Evolutionary conservation across 2,797 vertebrate genomes (phyloP).

Genomic region (Poeciliopsis gracilis): DNA sequence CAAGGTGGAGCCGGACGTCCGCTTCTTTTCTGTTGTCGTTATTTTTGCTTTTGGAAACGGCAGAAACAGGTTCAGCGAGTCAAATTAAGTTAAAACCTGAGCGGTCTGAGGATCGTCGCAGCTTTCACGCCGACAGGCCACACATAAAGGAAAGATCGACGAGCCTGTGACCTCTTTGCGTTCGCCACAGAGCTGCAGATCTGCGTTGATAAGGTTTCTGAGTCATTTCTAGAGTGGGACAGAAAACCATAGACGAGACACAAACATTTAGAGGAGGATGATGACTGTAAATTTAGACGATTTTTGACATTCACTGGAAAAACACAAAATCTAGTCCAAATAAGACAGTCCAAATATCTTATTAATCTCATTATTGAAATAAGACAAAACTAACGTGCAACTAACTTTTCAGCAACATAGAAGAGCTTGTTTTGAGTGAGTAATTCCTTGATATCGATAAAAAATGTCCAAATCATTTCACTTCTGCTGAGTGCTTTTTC

Average conservation of each 20-base stretch:
- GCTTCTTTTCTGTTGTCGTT: too few species aligned
- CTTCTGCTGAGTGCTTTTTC: too few species aligned
- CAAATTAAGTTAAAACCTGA: not conserved
- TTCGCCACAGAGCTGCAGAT: slow-evolving; percentile 24
- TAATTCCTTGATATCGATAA: too few species aligned
- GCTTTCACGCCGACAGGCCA: not conserved
- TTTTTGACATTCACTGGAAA: not conserved
- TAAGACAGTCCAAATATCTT: too few species aligned
- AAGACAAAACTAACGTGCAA: too few species aligned
- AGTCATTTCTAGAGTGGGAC: slow-evolving; percentile 14
- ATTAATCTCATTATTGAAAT: too few species aligned
- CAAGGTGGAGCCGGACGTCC: slow-evolving; percentile 83
- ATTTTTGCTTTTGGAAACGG: too few species aligned
- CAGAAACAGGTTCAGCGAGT: too few species aligned
- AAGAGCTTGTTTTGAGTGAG: too few species aligned
- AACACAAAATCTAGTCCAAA: too few species aligned
- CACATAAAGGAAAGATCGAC: not conserved
- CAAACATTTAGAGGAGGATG: not conserved
- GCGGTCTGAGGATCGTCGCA: not conserved
- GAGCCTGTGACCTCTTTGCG: not conserved
- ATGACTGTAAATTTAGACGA: not conserved
- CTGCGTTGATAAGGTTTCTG: slow-evolving; percentile 23
- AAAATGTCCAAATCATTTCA: too few species aligned
- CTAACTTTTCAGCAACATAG: not conserved
- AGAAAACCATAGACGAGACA: not conserved